Evolutionary conservation across 35 echinoderm and acorn worm genomes (phyloP), one percentile per base, ranked within the genome.

Genomic region (Apostichopus californicus): DNA sequence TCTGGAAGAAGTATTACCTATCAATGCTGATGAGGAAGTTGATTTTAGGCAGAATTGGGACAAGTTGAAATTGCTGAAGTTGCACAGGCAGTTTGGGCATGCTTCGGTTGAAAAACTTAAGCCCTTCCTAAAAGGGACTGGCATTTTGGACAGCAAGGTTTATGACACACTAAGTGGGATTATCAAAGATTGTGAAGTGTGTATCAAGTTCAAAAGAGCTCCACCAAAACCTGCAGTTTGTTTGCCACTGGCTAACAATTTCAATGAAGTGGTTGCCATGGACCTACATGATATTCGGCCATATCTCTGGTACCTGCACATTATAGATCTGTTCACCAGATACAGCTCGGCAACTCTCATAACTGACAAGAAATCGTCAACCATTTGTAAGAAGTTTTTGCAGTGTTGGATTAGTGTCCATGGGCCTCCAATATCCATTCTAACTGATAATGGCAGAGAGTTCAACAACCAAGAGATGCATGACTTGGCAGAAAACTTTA

Each of bases 291-390:
- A 90, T 8, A 90, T 90, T 14, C 5, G 46, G 3, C 73, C 88
- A 75, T 56, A 24, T 78, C 54, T 90, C 18, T 90, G 88, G 88
- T 90, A 90, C 72, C 56, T 90, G 9, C 88, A 90, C 18, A 90
- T 75, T 12, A 90, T 90, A 12, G 88, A 90, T 53, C 71, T 90
- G 10, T 78, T 77, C 13, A 12, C 88, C 9, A 90, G 88, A 24
- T 90, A 77, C 71, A 90, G 66, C 57, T 10, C 88, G 5, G 88
- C 73, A 20, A 14, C 20, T 8, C 2, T 90, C 4, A 90, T 90
- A 9, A 78, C 23, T 13, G 54, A 90, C 22, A 77, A 77, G 28
- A 11, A 77, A 9, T 12, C 68, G 54, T 90, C 72, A 1, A 77
- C 68, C 17, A 77, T 77, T 54, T n/a, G 17, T 15, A 22, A 56